Evolutionary conservation across 2,888 invertebrate genomes (phyloP).

Genomic region (Octonoba sinensis): DNA sequence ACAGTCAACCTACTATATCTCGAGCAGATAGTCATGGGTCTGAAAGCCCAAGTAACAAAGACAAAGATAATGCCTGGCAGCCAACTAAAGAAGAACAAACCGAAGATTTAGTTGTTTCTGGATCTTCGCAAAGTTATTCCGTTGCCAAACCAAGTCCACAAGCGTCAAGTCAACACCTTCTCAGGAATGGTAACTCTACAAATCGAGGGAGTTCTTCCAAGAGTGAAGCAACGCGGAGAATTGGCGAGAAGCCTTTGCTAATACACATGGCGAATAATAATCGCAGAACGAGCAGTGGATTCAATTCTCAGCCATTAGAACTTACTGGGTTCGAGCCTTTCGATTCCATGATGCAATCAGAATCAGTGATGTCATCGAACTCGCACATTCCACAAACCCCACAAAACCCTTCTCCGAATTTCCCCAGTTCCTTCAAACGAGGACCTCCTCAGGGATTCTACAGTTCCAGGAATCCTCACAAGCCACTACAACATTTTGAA

Average conservation of each 20-base stretch:
- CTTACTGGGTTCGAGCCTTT: conserved; percentile 58
- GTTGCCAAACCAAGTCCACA: conserved; percentile 4
- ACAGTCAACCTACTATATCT: conserved; percentile 12
- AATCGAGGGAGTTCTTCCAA: conserved; percentile 2
- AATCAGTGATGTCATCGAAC: conserved; percentile 20
- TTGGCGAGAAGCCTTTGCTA: conserved; percentile 22
- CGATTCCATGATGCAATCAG: conserved; percentile 43
- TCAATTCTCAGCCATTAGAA: conserved; percentile 33
- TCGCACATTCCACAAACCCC: conserved; percentile 20
- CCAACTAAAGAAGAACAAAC: conserved; percentile 4
- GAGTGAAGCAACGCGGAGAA: conserved; percentile 25
- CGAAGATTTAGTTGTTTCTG: conserved; percentile 29
- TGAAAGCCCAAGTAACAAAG: neutral
- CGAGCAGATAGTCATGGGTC: conserved; percentile 27
- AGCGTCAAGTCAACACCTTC: neutral
- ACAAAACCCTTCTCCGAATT: conserved; percentile 7
- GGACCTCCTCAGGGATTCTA: conserved; percentile 35
- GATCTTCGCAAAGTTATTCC: conserved; percentile 15
- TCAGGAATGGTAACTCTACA: conserved; percentile 1
- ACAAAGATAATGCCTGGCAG: conserved; percentile 28
- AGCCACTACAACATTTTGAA: conserved; percentile 25
- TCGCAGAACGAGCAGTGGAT: neutral
- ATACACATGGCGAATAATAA: conserved; percentile 2
- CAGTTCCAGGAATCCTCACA: conserved; percentile 29
- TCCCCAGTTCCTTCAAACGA: conserved; percentile 24